A percentile compares a stretch with the other conserved stretches of the same genome.
These are phyloP conservation scores for Barypeithes pellucidus DNA, from an alignment of 2,888 invertebrate genomes.

Conservation along the genomic window DNA sequence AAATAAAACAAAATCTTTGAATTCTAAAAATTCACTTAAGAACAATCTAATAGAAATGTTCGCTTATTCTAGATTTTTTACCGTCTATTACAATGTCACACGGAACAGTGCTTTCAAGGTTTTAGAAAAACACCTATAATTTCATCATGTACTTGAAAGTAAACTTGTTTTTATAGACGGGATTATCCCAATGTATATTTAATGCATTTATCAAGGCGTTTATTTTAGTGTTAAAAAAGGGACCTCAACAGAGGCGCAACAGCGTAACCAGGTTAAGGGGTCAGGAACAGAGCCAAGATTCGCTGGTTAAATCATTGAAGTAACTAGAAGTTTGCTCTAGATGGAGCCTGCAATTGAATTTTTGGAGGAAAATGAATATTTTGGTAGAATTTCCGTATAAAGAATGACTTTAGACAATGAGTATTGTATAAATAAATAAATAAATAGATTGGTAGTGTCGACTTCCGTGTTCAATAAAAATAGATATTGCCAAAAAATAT, in stretches of 20 bases:
- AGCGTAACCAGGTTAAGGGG: neutral
- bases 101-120: slow-evolving; percentile 45
- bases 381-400: too few species aligned
- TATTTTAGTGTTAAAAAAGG: slow-evolving; percentile 26
- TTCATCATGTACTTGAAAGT: slow-evolving; percentile 53
- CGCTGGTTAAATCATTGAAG: too few species aligned
- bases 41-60: slow-evolving; percentile 29
- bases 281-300: too few species aligned
- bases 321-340: too few species aligned
- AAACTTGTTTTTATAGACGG: slow-evolving; percentile 48
- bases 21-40: neutral
- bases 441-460: too few species aligned
- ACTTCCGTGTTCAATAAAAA: too few species aligned
- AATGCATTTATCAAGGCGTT: slow-evolving; percentile 43
- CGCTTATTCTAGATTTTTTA: slow-evolving; percentile 24
- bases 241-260: neutral
- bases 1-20: too few species aligned
- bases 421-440: too few species aligned
- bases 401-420: too few species aligned
- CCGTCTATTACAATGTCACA: slow-evolving; percentile 40
- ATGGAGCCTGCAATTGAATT: too few species aligned
- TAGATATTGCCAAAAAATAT: too few species aligned
- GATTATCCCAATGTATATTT: slow-evolving; percentile 37
- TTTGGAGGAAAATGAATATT: too few species aligned
- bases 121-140: slow-evolving; percentile 48